Evolutionary conservation across 2,888 invertebrate genomes (phyloP).

Genomic region (Limnephilus rhombicus): DNA sequence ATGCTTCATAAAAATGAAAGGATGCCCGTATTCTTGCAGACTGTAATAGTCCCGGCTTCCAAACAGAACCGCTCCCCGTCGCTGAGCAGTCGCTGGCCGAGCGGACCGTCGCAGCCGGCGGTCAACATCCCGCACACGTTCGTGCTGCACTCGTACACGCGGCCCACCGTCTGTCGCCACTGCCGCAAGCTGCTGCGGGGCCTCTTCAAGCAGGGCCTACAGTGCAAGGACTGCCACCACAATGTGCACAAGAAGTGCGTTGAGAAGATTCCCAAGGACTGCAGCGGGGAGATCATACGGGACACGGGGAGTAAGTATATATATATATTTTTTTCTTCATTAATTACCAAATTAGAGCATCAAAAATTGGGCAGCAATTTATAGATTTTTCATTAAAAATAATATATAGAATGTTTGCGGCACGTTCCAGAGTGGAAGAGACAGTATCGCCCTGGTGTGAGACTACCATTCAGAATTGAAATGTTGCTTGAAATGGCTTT

Average conservation of each 20-base stretch:
- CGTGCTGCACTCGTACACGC: slow-evolving; percentile 96
- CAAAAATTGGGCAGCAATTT: no score
- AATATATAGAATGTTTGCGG: no score
- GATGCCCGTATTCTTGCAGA: slow-evolving; percentile 39
- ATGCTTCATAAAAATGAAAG: neutral
- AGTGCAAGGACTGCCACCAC: slow-evolving; percentile 98
- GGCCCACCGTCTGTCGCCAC: slow-evolving; percentile 96
- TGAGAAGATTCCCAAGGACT: slow-evolving; percentile 93
- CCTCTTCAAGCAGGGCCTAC: slow-evolving; percentile 96
- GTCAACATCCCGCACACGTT: slow-evolving; percentile 96
- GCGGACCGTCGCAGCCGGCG: slow-evolving; percentile 48
- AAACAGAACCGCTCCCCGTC: slow-evolving; percentile 85
- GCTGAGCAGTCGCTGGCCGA: slow-evolving; percentile 73
- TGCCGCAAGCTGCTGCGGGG: slow-evolving; percentile 98
- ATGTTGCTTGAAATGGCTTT: no score
- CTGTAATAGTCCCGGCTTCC: slow-evolving; percentile 69
- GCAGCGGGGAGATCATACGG: slow-evolving; percentile 87
- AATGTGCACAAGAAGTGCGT: slow-evolving; percentile 97
- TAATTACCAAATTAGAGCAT: no score
- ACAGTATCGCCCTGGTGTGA: no score
- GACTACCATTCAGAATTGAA: no score
- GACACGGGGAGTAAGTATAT: slow-evolving; percentile 69
- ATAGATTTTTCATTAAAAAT: no score
- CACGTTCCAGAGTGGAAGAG: no score
- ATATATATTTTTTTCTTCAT: neutral